Base-by-base conservation (phyloP, 2,113 vertebrate genomes). In the Rissa tridactyla region DNA sequence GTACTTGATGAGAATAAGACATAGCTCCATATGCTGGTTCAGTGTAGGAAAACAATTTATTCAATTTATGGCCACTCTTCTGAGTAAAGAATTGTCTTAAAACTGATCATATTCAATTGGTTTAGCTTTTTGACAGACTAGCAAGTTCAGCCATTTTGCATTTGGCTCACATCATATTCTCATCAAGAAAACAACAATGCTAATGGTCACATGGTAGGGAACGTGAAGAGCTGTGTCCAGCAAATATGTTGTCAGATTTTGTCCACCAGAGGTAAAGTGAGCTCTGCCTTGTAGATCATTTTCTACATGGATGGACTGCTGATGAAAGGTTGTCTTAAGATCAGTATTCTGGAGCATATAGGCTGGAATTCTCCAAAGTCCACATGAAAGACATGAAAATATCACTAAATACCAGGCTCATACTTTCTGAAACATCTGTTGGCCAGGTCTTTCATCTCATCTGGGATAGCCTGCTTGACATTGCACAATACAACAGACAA, bases 331-430 rank as follows among this genome's bases (percentile, higher is more conserved):
- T 96, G 86, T 66, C 76, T 86, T 94, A 96, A 95, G 89, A 95
- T 86, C 91, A 81, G 47, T 47, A 77, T 89, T 94, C 65, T 86
- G 81, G 52, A 89, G 81, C 77, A 94, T 66, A 90, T 21, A 91
- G 61, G 68, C 60, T 92, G 94, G 93, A 97, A 97, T 96, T 96
- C 81, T 89, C 81, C 83, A 4, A 96, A 96, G 89, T 96, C 91
- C 91, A 96, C 96, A 97, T 96, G 89, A 96, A 97, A 96, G 94
- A 89, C 4, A 4, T 38, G 69, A 91, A 97, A 92, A 91, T 87
- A 94, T 82, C 85, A 76, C 82, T 79, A 91, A 94, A 96, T 94
- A 86, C 51, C 83, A 91, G 47, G 47, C 72, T 95, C 29, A 79
- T 76, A 82, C 73, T 94, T 94, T 86, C 76, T n/a, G 61, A 92